Base-by-base conservation (phyloP, 2,797 vertebrate genomes). In the Sebastes matsubarae region DNA sequence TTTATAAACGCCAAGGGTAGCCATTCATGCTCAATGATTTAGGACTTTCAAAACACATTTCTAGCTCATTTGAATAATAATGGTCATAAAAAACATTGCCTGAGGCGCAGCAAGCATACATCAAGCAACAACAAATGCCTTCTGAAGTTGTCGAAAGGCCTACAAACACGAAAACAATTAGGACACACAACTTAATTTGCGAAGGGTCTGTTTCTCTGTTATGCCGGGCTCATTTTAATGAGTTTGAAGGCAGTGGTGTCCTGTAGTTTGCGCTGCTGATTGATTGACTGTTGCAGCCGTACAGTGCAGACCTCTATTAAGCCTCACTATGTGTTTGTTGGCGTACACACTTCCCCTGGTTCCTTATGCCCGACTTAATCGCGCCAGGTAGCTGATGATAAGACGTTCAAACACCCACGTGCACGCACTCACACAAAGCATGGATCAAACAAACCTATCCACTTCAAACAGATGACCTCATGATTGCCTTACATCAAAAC, bases 31-130 rank as follows among this genome's bases (percentile, higher is more conserved):
- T 95, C 95, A 94, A 89, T 96, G 94, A 96, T 96, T 96, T 96
- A 95, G 93, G 94, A 96, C 94, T 94, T 95, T 94, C 94, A 96
- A 95, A 95, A 96, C 92, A 93, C 93, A 94, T 95, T 94, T 94
- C 93, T 91, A 81, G 89, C 94, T 96, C 94, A 96, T 96, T 96
- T 96, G 93, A 96, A 96, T 96, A 96, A 95, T 95, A 96, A 96
- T 95, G 95, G 94, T 95, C 94, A 94, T 95, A 94, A 95, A 95
- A 94, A 93, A 94, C 93, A 94, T 90, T 88, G 93, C 95, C 93
- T 81, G 85, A 85, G 94, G 94, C 86, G 10, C 90, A 83, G 89
- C 81, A 89, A 89, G 89, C 93, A 95, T 95, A 94, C 92, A 95
- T 95, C 95, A 95, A 95, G 91, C 91, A 85, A 95, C 93, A 94